Evolutionary conservation across 2,113 vertebrate species (phyloP).

Genomic region (Petroica traversi): DNA sequence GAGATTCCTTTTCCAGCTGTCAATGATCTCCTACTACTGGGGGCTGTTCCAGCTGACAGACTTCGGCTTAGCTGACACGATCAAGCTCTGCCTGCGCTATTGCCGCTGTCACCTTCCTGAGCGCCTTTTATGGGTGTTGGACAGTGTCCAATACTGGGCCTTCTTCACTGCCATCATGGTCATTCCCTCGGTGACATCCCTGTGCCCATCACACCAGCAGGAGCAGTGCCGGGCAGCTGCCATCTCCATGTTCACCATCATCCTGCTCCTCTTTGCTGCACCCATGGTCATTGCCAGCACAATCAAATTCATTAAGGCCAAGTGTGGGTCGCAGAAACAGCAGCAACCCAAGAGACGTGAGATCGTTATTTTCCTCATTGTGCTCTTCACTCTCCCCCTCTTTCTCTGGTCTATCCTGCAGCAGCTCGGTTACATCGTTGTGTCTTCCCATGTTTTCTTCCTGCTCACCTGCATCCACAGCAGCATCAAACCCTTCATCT

Average conservation of each 20-base stretch:
- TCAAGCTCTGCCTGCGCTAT: no score
- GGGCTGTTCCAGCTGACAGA: no score
- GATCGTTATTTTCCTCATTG: not conserved
- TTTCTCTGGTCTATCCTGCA: not conserved
- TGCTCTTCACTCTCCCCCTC: not conserved
- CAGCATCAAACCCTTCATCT: constrained; percentile 6
- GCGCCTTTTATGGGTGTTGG: not conserved
- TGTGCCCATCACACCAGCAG: not conserved
- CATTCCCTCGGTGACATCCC: constrained; percentile 19
- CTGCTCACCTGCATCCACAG: not conserved
- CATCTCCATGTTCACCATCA: not conserved
- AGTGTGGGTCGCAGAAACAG: not conserved
- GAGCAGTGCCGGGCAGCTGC: not conserved
- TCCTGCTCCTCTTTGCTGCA: not conserved
- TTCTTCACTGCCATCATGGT: not conserved
- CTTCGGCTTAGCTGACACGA: no score
- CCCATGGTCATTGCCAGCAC: not conserved
- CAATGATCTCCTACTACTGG: no score
- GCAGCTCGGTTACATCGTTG: accelerated
- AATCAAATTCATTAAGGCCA: not conserved
- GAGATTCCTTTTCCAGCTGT: no score
- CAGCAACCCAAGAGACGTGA: accelerated
- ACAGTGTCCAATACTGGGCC: accelerated
- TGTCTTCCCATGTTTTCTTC: not conserved
- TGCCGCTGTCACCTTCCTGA: no score